Conservation (phyloP, 2,888 invertebrate genomes). For the Polietes domitor region DNA sequence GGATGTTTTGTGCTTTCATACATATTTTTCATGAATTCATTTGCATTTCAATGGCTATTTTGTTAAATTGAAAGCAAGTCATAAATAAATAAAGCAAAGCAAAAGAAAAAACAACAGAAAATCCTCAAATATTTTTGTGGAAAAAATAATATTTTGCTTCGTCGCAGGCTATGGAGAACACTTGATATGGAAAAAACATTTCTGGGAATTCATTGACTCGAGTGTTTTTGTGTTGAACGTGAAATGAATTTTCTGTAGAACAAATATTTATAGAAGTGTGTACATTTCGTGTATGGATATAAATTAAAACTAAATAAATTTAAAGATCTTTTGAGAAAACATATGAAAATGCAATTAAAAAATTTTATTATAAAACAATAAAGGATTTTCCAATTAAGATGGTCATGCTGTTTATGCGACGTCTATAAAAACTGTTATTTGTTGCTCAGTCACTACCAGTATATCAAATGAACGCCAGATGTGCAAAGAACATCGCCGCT, state of each 20-base stretch:
- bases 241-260: neutral
- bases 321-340: too few species aligned
- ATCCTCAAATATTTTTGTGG: neutral
- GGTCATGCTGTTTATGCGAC: too few species aligned
- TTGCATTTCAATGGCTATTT: conserved; percentile 24
- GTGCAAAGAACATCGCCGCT: too few species aligned
- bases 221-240: neutral
- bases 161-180: neutral
- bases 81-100: conserved; percentile 7
- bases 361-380: too few species aligned
- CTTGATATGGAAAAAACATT: neutral
- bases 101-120: neutral
- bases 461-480: too few species aligned
- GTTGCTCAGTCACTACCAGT: too few species aligned
- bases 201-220: neutral
- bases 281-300: too few species aligned
- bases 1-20: neutral
- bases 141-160: neutral
- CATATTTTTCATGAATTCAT: conserved; percentile 3
- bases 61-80: conserved; percentile 9
- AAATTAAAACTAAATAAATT: neutral
- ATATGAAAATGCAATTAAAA: too few species aligned
- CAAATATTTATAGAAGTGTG: too few species aligned
- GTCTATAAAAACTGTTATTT: too few species aligned
- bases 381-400: too few species aligned